Evolutionary conservation across 2,888 invertebrate genomes (phyloP).

Genomic region (Polyommatus iphigenia): DNA sequence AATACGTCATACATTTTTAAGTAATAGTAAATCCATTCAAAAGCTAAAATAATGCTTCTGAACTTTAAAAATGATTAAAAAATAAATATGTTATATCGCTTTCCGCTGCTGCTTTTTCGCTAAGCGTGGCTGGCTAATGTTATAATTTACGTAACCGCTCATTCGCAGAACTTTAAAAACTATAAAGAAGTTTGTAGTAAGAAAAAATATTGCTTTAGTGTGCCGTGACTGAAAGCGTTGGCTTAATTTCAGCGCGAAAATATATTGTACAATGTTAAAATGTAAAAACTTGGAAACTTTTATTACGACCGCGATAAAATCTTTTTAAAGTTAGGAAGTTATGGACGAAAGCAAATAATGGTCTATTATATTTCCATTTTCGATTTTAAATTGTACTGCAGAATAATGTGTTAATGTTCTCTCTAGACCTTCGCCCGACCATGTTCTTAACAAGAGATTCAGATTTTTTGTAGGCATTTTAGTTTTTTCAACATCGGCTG

Average conservation of each 20-base stretch:
- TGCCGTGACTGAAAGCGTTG: neutral
- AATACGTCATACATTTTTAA: too few species aligned
- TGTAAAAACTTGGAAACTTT: constrained; percentile 23
- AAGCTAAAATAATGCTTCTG: too few species aligned
- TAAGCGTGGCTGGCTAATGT: neutral
- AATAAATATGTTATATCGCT: neutral
- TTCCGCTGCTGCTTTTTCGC: neutral
- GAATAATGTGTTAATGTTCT: neutral
- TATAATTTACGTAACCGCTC: neutral
- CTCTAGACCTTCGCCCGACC: too few species aligned
- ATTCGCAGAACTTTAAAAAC: neutral
- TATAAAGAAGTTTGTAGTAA: neutral
- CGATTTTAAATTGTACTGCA: neutral
- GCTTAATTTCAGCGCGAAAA: constrained; percentile 7
- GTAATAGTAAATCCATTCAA: too few species aligned
- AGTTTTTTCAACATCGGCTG: too few species aligned
- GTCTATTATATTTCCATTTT: neutral
- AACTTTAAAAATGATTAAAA: too few species aligned
- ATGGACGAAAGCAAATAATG: constrained; percentile 16
- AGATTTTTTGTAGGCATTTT: too few species aligned
- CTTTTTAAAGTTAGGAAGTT: constrained; percentile 14
- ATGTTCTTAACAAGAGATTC: too few species aligned
- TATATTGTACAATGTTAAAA: constrained; percentile 5
- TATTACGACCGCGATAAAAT: constrained; percentile 15
- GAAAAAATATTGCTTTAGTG: neutral